Base-by-base conservation (phyloP, 2,888 invertebrate species). In the Agonopterix subpropinquella region DNA sequence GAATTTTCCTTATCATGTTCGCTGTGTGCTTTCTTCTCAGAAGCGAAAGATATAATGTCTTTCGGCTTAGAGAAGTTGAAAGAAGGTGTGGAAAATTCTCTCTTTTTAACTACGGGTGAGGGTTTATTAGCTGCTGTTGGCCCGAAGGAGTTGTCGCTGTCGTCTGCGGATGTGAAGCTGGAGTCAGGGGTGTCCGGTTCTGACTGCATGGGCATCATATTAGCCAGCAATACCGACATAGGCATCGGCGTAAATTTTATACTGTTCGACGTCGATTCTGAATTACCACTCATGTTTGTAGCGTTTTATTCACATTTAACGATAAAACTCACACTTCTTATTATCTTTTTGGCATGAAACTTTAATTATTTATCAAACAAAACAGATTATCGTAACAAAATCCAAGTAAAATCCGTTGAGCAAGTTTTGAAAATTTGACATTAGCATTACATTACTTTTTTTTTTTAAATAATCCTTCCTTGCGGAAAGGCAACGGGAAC, bases 211-310 rank as follows among this genome's bases (percentile, higher is more conserved):
- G 81, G 75, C 70, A 73, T 71, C 56, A 89, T 73, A 59, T 78
- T 80, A 1, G 85, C 85, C 11, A 88, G 61, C 59, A 89, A 73
- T 49, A 74, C 81, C 50, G 87, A 81, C 75, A 89, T 80, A 10
- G 88, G 86, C 81, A 88, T 80, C 10, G 89, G 88, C 41, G 77
- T 72, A 55, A 85, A 86, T 56, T 87, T 87, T 48, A 77, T 75
- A 62, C 84, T 83, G 54, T 81, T 86, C 2, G 85, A 73, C 28
- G 81, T 78, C 1, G 80, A 63, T 70, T 86, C 85, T 35, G 74
- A 69, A 53, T 84, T 80, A 44, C 69, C 73, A 65, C 69, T 80
- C 84, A 83, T 84, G 53, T 45, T 70, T 57, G 18, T 41, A 50
- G 36, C 8, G 36, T 47, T 44, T 11, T 41, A 36, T 44, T 44